Conservation (phyloP, 2,797 vertebrate species). For the Aulostomus chinensis region DNA sequence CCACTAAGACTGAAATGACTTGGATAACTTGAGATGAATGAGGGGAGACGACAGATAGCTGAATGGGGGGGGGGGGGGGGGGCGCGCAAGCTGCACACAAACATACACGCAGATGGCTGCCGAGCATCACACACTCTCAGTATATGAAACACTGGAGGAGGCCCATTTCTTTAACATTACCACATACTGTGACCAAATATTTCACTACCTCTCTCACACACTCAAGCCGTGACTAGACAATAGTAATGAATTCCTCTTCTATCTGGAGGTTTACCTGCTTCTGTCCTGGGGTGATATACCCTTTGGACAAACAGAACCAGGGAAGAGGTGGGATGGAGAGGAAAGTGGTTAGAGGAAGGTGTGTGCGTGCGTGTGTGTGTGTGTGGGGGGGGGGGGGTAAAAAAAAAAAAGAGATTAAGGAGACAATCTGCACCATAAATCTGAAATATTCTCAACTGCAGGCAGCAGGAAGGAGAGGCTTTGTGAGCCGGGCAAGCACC, state of each 20-base stretch:
- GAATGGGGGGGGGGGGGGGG: too few species aligned
- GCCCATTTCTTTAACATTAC: slow-evolving; percentile 20
- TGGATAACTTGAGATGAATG: slow-evolving; percentile 45
- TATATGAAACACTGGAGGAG: slow-evolving; percentile 16
- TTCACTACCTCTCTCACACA: slow-evolving; percentile 18
- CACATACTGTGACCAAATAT: slow-evolving; percentile 28
- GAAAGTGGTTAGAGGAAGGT: slow-evolving; percentile 11
- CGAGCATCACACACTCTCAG: slow-evolving; percentile 31
- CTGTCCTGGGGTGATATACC: slow-evolving; percentile 14
- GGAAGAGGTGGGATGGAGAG: slow-evolving; percentile 18
- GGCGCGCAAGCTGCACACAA: too few species aligned
- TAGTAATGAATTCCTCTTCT: neutral
- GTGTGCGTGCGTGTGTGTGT: too few species aligned
- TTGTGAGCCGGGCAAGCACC: slow-evolving; percentile 11
- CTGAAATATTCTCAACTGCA: slow-evolving; percentile 52
- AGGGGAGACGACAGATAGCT: slow-evolving; percentile 29
- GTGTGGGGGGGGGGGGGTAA: slow-evolving; percentile 24
- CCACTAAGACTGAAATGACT: slow-evolving; percentile 31
- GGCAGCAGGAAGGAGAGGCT: slow-evolving; percentile 33
- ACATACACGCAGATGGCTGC: slow-evolving; percentile 18
- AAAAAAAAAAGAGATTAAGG: slow-evolving; percentile 60
- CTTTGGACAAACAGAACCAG: slow-evolving; percentile 20
- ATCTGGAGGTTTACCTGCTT: slow-evolving; percentile 3
- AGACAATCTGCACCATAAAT: slow-evolving; percentile 61
- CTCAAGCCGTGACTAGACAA: slow-evolving; percentile 5